Base-by-base conservation (phyloP, 1,140 invertebrate species). In the Leptoteleia sp. region DNA sequence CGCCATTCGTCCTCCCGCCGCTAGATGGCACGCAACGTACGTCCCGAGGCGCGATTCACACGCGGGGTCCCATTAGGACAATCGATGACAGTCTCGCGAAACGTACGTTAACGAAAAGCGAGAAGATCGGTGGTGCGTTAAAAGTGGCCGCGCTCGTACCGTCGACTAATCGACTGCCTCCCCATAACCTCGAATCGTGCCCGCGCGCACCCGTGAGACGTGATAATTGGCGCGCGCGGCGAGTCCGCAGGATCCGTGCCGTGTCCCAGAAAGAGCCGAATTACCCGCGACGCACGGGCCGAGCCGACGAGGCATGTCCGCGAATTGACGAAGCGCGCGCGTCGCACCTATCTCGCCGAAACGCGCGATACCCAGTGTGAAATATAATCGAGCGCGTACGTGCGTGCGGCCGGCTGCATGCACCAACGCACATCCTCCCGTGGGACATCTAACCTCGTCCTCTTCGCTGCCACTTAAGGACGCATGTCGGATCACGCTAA, bases 21-120 rank as follows among this genome's bases (percentile, higher is more conserved):
- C 7, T 16, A 59, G 67, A 71, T 59, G 67, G 42, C 54, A 47
- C 15, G 4, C 0, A 5, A n/a, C 16, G 54, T 71, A 48, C n/a
- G 25, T 40, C 25, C 27, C 0, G 12, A 3, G 19, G 27, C 12
- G 13, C 1, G 11, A 50, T n/a, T 62, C 57, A 40, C 68, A 72
- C 68, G 68, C 38, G 57, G 68, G 43, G 43, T 11, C 59, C 19
- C 68, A 29, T 42, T 54, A 40, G n/a, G 42, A 64, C 68, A 72
- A 72, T 72, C 68, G 57, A 72, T 72, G 68, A 72, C 68, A 62
- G 57, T 72, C 57, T 52, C 47, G 25, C 47, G 48, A 42, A 72
- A 17, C 48, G 57, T 27, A 47, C 16, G 19, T 3, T 1, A 1
- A 45, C 45, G 40, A 45, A 62, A 71, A 50, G 52, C 15, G n/a